Base-by-base conservation (phyloP, 2,113 vertebrate genomes). In the Glaucomys volans region DNA sequence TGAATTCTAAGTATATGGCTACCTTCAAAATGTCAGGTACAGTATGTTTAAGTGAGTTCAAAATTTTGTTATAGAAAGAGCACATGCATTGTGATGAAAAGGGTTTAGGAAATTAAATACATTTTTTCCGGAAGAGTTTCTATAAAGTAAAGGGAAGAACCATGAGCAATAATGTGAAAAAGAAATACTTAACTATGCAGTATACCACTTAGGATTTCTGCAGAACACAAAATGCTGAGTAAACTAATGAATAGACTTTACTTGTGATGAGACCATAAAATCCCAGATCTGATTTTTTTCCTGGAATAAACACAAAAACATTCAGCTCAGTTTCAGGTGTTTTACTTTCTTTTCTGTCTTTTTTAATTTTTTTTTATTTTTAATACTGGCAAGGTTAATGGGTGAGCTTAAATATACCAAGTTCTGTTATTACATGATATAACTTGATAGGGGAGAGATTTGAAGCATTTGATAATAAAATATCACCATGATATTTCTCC, bases 81-180 rank as follows among this genome's bases (percentile, higher is more conserved):
- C 4, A 72, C 37, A 42, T 5, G 5, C 66, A 75, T 32, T n/a
- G 32, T 90, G 1, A 52, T 64, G 10, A 76, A 81, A n/a, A 50
- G 1, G 14, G 1, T 59, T 50, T 47, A 86, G 66, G 82, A 18
- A 40, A 42, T 59, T 50, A 83, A 79, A 32, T 71, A 18, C 42
- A 64, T 64, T 72, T 79, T 79, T 13, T 64, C 2, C 54, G 59
- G 16, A 83, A 54, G 32, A 75, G 77, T 64, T 67, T 12, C 64
- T 96, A 35, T 16, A 90, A 89, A 87, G 5, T 75, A 28, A 16
- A 94, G 14, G 3, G 84, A 94, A 93, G 72, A 57, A 88, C 62
- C 12, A n/a, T 79, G 12, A 84, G 20, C 12, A 88, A 35, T 64
- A 67, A 80, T 64, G 18, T 87, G 10, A 47, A 77, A 77, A 95